Evolutionary conservation across 2,888 invertebrate species (phyloP).

Genomic region (Phortica magna): DNA sequence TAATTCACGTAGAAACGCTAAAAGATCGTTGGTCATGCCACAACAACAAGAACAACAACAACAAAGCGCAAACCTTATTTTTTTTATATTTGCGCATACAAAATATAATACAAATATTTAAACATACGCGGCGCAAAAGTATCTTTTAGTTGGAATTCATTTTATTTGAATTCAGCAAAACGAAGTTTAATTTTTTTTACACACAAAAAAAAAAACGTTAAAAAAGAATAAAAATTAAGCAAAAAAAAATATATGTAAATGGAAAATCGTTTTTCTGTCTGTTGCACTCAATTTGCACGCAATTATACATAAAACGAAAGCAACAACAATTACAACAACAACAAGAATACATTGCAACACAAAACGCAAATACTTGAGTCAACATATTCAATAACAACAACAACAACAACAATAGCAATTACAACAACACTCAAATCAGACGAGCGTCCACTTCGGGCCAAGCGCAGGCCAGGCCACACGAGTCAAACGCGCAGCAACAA

Average conservation of each 20-base stretch:
- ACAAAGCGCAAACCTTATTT: constrained; percentile 37
- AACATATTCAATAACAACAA: constrained; percentile 1
- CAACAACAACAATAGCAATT: background rate
- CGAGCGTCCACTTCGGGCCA: background rate
- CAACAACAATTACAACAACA: background rate
- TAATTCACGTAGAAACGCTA: constrained; percentile 10
- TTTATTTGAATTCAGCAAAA: constrained; percentile 12
- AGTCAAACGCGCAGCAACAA: too few species aligned
- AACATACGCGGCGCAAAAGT: constrained; percentile 41
- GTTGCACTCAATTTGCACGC: constrained; percentile 26
- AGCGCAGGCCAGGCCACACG: too few species aligned
- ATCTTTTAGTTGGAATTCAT: constrained; percentile 26
- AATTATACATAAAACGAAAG: background rate
- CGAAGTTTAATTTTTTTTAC: constrained; percentile 35
- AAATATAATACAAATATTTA: constrained; percentile 58
- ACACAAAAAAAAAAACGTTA: background rate
- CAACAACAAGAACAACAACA: background rate
- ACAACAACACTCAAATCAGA: background rate
- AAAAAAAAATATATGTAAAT: constrained; percentile 16
- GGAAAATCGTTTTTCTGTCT: constrained; percentile 6
- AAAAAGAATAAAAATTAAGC: background rate
- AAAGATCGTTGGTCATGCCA: constrained; percentile 60
- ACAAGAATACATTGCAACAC: constrained; percentile 21
- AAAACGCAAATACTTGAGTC: constrained; percentile 23
- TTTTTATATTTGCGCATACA: constrained; percentile 57